Evolutionary conservation across 2,113 vertebrate species (phyloP), one percentile per base, ranked within the genome.

Genomic region (Cavia aperea): DNA sequence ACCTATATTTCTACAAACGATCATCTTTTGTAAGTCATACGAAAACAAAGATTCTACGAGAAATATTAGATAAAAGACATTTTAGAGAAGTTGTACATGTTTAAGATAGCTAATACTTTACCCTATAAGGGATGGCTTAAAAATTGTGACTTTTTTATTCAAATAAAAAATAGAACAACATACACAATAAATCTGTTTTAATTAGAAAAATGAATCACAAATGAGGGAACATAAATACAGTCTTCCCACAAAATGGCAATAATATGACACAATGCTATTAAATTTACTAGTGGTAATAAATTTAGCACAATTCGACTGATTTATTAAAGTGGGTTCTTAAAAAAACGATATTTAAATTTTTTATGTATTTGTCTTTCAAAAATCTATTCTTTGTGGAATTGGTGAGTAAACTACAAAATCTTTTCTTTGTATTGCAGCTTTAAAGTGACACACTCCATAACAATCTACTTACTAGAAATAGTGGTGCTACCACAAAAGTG

Each of bases 381-480:
- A 54, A 56, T n/a, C 66, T 81, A 18, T 94, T 94, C 46, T 78
- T 88, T 92, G 62, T 95, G 94, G 86, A 94, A 95, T 54, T 29
- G 16, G 73, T 92, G 15, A 62, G 5, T 39, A 89, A 89, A 91
- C 12, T 60, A 56, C 75, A 26, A 70, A 75, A 26, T 65, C 33
- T 1, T 63, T 93, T 94, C 94, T 96, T 98, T 98, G 98, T 98
- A 98, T 98, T 98, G 98, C 98, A 98, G 98, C 97, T 98, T 98
- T 98, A 98, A 98, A 98, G 97, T 96, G 97, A 96, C 96, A 63
- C 96, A 13, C 95, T 97, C 95, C 95, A 95, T 96, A 95, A 95
- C 85, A 96, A 96, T 86, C 95, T 96, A 92, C 97, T 97, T n/a
- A 65, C 95, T 96, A 96, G 97, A 84, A 96, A 96, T 94, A 96